Evolutionary conservation across 2,888 invertebrate species (phyloP).

Genomic region (Chloroclystis v-ata): DNA sequence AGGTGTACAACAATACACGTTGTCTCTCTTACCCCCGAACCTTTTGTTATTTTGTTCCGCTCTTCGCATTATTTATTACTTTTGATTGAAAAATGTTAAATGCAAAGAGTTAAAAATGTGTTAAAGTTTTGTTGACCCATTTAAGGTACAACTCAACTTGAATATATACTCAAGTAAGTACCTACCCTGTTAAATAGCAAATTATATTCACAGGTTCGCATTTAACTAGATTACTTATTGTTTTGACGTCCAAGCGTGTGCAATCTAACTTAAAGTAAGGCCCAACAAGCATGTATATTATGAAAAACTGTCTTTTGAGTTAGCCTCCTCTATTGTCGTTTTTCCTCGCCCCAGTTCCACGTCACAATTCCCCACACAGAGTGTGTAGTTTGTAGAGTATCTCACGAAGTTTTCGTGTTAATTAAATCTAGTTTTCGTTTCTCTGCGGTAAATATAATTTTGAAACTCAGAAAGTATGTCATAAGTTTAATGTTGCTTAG

Average conservation of each 20-base stretch:
- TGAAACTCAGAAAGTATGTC: background rate
- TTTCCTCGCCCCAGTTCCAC: slow-evolving; percentile 48
- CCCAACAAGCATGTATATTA: slow-evolving; percentile 44
- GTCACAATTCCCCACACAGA: slow-evolving; percentile 13
- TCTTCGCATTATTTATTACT: slow-evolving; percentile 51
- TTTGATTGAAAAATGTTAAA: background rate
- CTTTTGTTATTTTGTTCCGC: slow-evolving; percentile 32
- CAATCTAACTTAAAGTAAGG: background rate
- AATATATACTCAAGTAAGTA: no score
- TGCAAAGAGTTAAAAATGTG: no score
- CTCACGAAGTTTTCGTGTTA: slow-evolving; percentile 43
- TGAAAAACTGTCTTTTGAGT: slow-evolving; percentile 57
- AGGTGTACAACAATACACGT: slow-evolving; percentile 62
- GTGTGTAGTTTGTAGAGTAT: slow-evolving; percentile 26
- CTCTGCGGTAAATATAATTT: background rate
- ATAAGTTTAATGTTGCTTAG: background rate
- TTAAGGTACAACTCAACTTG: no score
- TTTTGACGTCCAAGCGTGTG: background rate
- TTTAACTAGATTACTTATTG: no score
- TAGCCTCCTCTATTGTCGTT: slow-evolving; percentile 49
- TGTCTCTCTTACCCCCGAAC: slow-evolving; percentile 51
- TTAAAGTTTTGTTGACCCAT: no score
- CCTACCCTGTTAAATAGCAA: no score
- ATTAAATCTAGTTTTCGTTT: slow-evolving; percentile 35
- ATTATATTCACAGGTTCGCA: no score